phyloP scores from a whole-genome alignment of 2,113 vertebrate species.

The Paramormyrops kingsleyae region DNA sequence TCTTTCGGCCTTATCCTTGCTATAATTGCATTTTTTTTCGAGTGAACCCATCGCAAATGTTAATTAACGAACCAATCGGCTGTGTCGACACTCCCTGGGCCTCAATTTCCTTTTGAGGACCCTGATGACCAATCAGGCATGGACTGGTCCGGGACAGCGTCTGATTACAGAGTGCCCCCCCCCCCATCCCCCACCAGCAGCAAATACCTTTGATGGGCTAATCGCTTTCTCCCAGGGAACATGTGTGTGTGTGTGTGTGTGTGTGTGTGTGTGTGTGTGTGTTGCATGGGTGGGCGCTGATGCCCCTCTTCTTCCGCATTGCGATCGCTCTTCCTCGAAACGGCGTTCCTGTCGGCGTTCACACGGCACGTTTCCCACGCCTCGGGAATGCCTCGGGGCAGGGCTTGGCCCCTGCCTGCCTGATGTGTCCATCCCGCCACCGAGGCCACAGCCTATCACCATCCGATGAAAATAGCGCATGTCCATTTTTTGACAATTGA shows the following conservation, averaged over 20 bases:
- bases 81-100: slow-evolving; percentile 64
- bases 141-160: slow-evolving; percentile 67
- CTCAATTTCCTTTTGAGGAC: slow-evolving; percentile 76
- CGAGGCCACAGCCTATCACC: neutral
- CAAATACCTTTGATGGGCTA: neutral
- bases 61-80: slow-evolving; percentile 58
- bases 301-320: slow-evolving; percentile 49
- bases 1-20: neutral
- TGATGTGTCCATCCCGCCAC: no score
- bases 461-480: neutral
- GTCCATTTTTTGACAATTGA: neutral
- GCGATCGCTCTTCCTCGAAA: slow-evolving; percentile 65
- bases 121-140: slow-evolving; percentile 76
- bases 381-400: slow-evolving; percentile 17
- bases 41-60: slow-evolving; percentile 38
- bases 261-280: neutral
- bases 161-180: slow-evolving; percentile 64
- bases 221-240: neutral
- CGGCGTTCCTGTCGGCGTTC: slow-evolving; percentile 51
- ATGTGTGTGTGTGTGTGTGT: neutral
- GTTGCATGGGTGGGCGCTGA: neutral
- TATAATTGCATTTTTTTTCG: neutral
- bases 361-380: slow-evolving; percentile 71
- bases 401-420: no score
- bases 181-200: slow-evolving; percentile 23